A percentile compares a stretch with the other conserved stretches of the same genome.
Conservation (phyloP, 92 coral and sea anemone genomes). For the Galaxea fascicularis region DNA sequence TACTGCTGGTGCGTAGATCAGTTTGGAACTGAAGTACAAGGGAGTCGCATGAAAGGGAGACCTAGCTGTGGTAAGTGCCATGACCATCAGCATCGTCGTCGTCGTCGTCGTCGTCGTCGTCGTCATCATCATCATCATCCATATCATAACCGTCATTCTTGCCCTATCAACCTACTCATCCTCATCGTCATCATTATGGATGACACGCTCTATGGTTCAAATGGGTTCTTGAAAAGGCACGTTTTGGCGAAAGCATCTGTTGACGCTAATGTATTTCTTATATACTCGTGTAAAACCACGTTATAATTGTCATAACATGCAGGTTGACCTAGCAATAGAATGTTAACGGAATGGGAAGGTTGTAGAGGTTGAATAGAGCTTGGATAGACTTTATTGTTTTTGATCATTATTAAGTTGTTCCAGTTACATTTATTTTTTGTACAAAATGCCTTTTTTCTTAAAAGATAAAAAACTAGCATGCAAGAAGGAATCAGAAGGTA, state of each 20-base stretch:
- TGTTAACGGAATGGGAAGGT: no score
- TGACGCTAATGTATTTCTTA: no score
- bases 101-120: not conserved
- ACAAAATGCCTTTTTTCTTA: not conserved
- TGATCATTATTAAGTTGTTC: not conserved
- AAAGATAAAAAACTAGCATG: slow-evolving; percentile 47
- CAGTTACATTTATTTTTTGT: not conserved
- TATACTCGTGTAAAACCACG: no score
- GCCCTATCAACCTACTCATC: not conserved
- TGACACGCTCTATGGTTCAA: no score
- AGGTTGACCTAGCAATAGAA: not conserved
- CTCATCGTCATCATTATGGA: not conserved
- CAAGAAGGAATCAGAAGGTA: slow-evolving; percentile 18
- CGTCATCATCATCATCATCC: not conserved
- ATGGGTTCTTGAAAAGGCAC: no score
- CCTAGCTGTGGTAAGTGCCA: slow-evolving; percentile 54
- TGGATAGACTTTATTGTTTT: not conserved
- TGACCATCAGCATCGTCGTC: not conserved
- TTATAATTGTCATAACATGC: not conserved
- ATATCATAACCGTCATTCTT: not conserved
- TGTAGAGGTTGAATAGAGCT: no score
- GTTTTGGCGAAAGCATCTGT: no score
- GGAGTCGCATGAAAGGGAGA: slow-evolving; percentile 75
- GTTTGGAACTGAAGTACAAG: slow-evolving; percentile 72
- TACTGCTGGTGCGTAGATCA: slow-evolving; percentile 89